phyloP scores from a whole-genome alignment of 35 echinoderm and acorn worm genomes.

The Ophioderma brevispina region DNA sequence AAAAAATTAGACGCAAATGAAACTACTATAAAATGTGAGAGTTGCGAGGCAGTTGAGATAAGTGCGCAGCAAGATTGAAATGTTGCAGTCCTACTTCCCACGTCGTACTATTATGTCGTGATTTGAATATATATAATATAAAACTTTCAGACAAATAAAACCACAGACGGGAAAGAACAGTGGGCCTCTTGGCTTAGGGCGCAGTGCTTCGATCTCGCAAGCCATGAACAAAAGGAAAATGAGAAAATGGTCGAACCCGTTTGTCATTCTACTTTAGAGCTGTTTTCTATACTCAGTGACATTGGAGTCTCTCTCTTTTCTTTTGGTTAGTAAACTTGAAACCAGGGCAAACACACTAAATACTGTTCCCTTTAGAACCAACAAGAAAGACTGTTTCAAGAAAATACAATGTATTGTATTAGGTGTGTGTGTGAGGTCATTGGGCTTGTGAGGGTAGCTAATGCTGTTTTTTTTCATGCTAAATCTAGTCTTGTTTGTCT shows the following conservation, averaged over 20 bases:
- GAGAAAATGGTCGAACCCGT: not conserved
- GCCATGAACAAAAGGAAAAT: not conserved
- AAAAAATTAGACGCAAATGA: not conserved
- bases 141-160: not conserved
- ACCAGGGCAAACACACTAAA: not conserved
- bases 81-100: not conserved
- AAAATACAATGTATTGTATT: not conserved
- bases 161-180: not conserved
- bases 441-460: too few species aligned
- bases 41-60: not conserved
- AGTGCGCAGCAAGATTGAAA: not conserved
- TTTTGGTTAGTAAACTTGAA: not conserved
- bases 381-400: not conserved
- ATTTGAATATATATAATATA: not conserved
- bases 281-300: not conserved
- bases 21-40: not conserved
- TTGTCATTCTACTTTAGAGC: not conserved
- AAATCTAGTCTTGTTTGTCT: too few species aligned
- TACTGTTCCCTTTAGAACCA: not conserved
- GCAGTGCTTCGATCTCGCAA: not conserved
- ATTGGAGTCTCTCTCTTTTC: not conserved
- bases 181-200: too few species aligned
- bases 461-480: too few species aligned
- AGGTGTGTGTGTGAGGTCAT: too few species aligned
- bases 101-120: not conserved